Evolutionary conservation across 2,113 vertebrate species (phyloP).

Genomic region (Microcebus griseorufus): DNA sequence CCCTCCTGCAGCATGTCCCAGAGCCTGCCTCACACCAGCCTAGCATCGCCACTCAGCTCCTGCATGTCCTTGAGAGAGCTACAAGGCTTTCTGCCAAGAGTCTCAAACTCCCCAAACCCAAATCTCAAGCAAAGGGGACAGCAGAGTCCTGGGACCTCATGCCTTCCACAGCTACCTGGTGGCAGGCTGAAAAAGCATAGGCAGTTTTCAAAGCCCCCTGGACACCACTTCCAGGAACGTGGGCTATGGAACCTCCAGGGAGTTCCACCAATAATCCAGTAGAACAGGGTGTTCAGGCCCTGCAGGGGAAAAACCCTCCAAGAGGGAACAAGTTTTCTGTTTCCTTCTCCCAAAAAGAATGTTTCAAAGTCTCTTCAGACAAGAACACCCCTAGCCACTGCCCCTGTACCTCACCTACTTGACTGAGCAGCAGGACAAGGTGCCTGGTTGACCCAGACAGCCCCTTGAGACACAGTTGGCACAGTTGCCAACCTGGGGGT

Average conservation of each 20-base stretch:
- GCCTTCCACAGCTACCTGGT: not conserved
- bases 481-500: not conserved
- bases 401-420: not conserved
- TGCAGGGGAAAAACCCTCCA: not conserved
- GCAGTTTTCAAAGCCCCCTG: not conserved
- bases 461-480: not conserved
- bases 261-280: constrained; percentile 4
- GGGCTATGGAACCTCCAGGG: not conserved
- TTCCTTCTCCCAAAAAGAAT: constrained; percentile 15
- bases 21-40: constrained; percentile 30
- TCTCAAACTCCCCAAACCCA: constrained; percentile 44
- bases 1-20: constrained; percentile 42
- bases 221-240: not conserved
- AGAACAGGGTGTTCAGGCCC: not conserved
- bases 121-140: not conserved
- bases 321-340: constrained; percentile 26
- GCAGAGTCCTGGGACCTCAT: not conserved
- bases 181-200: not conserved
- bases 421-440: not conserved
- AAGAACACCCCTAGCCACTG: not conserved
- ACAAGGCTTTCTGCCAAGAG: constrained; percentile 42
- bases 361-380: constrained; percentile 37
- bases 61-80: constrained; percentile 67
- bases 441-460: not conserved
- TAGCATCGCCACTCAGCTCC: not conserved